Evolutionary conservation across 2,113 vertebrate genomes (phyloP), one percentile per base, ranked within the genome.

Genomic region (Halichoeres trimaculatus): DNA sequence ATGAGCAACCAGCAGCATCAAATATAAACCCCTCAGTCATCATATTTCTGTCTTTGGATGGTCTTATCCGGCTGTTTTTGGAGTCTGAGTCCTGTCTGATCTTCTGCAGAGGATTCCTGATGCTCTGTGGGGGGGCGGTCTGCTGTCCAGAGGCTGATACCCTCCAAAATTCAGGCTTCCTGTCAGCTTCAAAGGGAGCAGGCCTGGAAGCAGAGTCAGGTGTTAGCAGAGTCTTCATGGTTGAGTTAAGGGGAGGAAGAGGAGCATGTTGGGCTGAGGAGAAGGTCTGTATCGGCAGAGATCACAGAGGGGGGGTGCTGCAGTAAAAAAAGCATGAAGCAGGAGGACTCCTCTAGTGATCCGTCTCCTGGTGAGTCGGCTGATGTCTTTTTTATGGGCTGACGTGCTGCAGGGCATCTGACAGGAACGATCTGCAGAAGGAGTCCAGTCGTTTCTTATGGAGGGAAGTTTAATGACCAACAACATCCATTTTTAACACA

Each of bases 121-220:
- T 24, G 66, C 70, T 6, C 50, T 9, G 41, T 16, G 30, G 17
- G 64, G 80, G 43, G 76, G 69, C 57, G 8, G 14, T 73, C 43
- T 53, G 55, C 60, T 51, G 26, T 71, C 76, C 60, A 19, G 70
- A 7, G 73, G 72, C 76, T 50, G 30, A 64, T 43, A 19, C 61
- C 54, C 8, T 60, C 63, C 43, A 70, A 50, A 76, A 84, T 72
- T 24, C 36, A 48, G 12, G 77, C 65, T 69, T 68, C 36, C 30
- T 14, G 1, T 67, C 67, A 81, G 72, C 80, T 80, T 78, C 74
- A 80, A 83, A 86, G 76, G 23, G 14, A 45, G 2, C 16, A 71
- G 74, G 72, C 80, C 77, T 80, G 70, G 78, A 78, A 86, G 76
- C 23, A n/a, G 1, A 38, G 52, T 65, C 24, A 20, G 67, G 76